Conservation (phyloP, 2,888 invertebrate species). For the Cryptus viduatorius region DNA sequence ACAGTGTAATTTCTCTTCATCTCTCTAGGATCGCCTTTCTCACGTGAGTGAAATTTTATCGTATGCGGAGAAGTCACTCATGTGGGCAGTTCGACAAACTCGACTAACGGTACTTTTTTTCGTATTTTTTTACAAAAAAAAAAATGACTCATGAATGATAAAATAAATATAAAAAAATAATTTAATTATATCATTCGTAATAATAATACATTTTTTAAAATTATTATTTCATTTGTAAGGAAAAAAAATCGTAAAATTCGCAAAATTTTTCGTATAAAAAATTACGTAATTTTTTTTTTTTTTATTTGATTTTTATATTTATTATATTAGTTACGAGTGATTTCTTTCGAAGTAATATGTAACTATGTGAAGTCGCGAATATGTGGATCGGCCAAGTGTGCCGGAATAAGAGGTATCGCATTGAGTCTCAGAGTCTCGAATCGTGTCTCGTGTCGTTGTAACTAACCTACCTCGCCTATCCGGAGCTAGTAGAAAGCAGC, state of each 20-base stretch:
- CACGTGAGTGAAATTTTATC: conserved; percentile 22
- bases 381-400: neutral
- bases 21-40: conserved; percentile 41
- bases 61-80: neutral
- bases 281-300: no score
- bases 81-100: neutral
- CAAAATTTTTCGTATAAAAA: no score
- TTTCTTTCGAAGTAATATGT: no score
- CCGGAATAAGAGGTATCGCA: neutral
- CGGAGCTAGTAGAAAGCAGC: conserved; percentile 63
- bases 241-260: no score
- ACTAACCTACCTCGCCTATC: conserved; percentile 57
- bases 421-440: conserved; percentile 11
- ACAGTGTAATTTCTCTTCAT: conserved; percentile 47
- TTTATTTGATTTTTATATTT: no score
- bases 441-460: conserved; percentile 51
- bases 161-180: neutral
- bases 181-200: no score
- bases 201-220: neutral
- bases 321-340: no score
- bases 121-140: neutral
- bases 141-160: neutral
- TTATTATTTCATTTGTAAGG: no score
- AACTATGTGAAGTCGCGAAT: neutral
- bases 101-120: neutral